phyloP scores from a whole-genome alignment of 2,797 vertebrate species.

The Triplophysa bombifrons region DNA sequence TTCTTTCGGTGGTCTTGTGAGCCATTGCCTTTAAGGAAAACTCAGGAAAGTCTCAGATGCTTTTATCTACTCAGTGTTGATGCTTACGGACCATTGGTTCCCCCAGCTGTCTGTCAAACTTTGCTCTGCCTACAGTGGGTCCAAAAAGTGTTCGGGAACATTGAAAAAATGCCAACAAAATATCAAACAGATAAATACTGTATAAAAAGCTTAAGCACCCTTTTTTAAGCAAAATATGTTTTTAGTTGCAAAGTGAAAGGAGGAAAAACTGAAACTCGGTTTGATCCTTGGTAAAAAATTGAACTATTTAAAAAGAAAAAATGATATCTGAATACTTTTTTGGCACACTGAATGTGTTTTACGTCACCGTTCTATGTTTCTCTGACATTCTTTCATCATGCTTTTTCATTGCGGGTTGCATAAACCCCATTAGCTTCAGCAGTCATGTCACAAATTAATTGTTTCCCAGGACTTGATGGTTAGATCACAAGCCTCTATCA shows the following conservation, averaged over 20 bases:
- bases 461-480: too few relatives aligned
- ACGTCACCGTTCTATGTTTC: background rate
- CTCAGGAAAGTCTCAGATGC: constrained; percentile 43
- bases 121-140: background rate
- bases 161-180: background rate
- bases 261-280: background rate
- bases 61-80: constrained; percentile 52
- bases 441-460: too few relatives aligned
- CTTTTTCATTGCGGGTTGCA: background rate
- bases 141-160: background rate
- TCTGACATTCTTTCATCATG: background rate
- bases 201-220: too few relatives aligned
- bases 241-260: too few relatives aligned
- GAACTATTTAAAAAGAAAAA: too few relatives aligned
- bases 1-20: constrained; percentile 9
- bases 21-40: constrained; percentile 37
- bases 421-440: background rate
- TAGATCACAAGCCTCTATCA: too few relatives aligned
- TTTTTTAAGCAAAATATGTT: too few relatives aligned
- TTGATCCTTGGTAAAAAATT: background rate
- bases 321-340: background rate
- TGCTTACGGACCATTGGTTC: constrained; percentile 12
- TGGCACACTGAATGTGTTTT: background rate
- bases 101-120: constrained; percentile 2
- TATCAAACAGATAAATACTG: background rate